A percentile compares a stretch with the other conserved stretches of the same genome.
phyloP scores from a whole-genome alignment of 2,888 invertebrate species.

The Celastrina argiolus region DNA sequence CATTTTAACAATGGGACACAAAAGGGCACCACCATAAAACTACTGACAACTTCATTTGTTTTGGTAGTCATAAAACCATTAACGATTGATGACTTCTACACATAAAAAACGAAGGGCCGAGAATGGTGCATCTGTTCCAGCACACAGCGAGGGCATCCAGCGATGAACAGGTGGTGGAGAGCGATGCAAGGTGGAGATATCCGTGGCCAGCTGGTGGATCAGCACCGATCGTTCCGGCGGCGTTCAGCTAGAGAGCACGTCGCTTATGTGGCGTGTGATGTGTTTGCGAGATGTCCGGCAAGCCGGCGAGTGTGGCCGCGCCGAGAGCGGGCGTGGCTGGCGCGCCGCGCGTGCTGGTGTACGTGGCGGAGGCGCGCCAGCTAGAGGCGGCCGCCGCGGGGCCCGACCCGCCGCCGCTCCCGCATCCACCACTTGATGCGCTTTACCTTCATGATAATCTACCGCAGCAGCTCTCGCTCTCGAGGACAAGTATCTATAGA shows the following conservation, averaged over 20 bases:
- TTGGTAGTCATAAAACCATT: conserved; percentile 60
- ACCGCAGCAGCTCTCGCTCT: conserved; percentile 47
- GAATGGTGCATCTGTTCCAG: conserved; percentile 60
- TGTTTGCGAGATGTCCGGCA: conserved; percentile 86
- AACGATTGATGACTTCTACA: conserved; percentile 55
- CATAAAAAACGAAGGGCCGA: conserved; percentile 53
- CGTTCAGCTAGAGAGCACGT: conserved; percentile 66
- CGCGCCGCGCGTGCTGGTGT: conserved; percentile 74
- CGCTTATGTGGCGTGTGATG: conserved; percentile 80
- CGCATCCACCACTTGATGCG: conserved; percentile 45
- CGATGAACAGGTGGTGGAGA: conserved; percentile 60
- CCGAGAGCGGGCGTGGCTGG: conserved; percentile 72
- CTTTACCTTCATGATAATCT: conserved; percentile 52
- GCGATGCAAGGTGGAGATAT: conserved; percentile 61
- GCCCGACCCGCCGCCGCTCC: conserved; percentile 48
- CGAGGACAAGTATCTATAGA: conserved; percentile 49
- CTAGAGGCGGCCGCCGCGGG: conserved; percentile 71
- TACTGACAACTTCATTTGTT: conserved; percentile 50
- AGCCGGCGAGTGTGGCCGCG: conserved; percentile 84
- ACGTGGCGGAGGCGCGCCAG: conserved; percentile 75
- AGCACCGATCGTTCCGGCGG: conserved; percentile 34
- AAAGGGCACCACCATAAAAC: conserved; percentile 74
- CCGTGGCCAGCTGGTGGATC: conserved; percentile 31
- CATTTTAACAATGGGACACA: conserved; percentile 69
- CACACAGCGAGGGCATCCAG: conserved; percentile 53